These are phyloP conservation scores for Leptoteleia sp. DNA, from an alignment of 1,140 invertebrate genomes.

Conservation along the genomic window DNA sequence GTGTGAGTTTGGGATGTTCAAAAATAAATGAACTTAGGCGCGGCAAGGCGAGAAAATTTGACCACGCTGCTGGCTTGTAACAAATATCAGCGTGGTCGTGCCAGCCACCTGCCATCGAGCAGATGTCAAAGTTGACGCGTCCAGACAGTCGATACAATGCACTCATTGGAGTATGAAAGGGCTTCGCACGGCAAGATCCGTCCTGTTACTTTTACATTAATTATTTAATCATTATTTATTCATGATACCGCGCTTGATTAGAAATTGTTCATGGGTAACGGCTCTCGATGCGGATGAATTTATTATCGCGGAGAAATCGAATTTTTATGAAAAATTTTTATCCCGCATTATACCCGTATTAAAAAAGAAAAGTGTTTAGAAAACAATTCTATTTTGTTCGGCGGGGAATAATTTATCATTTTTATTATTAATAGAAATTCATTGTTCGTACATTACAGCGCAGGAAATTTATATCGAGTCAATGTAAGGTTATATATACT, in stretches of 20 bases:
- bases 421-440: too few species aligned
- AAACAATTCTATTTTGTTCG: too few species aligned
- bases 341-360: neutral
- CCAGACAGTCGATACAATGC: slow-evolving; percentile 34
- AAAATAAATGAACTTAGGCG: slow-evolving; percentile 27
- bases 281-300: too few species aligned
- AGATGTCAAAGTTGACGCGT: slow-evolving; percentile 57
- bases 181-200: slow-evolving; percentile 8
- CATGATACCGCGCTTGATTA: slow-evolving; percentile 39
- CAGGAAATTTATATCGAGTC: too few species aligned
- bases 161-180: slow-evolving; percentile 43
- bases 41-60: slow-evolving; percentile 36
- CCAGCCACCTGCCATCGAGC: slow-evolving; percentile 59
- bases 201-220: slow-evolving; percentile 17
- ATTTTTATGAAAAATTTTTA: neutral
- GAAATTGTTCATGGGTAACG: slow-evolving; percentile 43
- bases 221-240: slow-evolving; percentile 48
- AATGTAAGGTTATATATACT: too few species aligned
- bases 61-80: slow-evolving; percentile 26
- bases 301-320: neutral
- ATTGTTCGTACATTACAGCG: too few species aligned
- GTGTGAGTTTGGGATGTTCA: slow-evolving; percentile 1
- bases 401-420: too few species aligned
- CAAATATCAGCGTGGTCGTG: slow-evolving; percentile 38
- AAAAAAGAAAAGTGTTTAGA: too few species aligned